Percentiles rank a stretch among this genome's conserved stretches.
These are phyloP conservation scores for Felis chaus DNA, from an alignment of 2,113 vertebrate species.

Conservation along the genomic window DNA sequence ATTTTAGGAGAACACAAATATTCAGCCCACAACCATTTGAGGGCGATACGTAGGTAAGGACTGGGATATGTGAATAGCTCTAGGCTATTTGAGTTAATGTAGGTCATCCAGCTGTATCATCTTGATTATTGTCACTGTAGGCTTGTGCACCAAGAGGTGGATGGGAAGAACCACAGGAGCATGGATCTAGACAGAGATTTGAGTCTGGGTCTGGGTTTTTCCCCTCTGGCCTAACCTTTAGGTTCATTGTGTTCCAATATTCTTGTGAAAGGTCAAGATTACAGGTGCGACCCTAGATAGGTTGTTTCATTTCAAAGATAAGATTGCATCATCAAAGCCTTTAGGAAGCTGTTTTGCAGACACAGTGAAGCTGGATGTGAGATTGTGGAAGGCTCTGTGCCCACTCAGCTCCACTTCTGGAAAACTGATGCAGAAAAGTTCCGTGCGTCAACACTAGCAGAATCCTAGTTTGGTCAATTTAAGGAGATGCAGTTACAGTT, in stretches of 20 bases:
- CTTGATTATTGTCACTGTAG: neutral
- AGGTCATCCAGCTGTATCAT: neutral
- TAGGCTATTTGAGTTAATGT: neutral
- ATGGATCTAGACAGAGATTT: neutral
- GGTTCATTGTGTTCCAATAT: neutral
- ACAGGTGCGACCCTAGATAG: neutral
- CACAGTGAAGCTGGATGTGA: neutral
- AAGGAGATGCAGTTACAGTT: neutral
- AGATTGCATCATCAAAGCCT: neutral
- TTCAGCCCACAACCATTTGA: neutral
- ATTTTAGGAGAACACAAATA: neutral
- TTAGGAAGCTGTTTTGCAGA: neutral
- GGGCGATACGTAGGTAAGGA: neutral
- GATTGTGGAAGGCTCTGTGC: neutral
- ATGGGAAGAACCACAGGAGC: neutral
- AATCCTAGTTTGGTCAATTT: neutral
- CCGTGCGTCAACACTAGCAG: neutral
- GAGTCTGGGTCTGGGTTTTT: neutral
- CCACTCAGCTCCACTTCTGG: neutral
- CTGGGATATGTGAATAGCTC: neutral
- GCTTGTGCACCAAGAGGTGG: neutral
- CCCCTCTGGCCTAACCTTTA: neutral
- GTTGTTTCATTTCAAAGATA: slow-evolving; percentile 18
- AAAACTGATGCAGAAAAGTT: neutral
- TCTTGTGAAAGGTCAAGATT: neutral